Evolutionary conservation across 1,140 invertebrate species (phyloP).

Genomic region (Fragariocoptes setiger): DNA sequence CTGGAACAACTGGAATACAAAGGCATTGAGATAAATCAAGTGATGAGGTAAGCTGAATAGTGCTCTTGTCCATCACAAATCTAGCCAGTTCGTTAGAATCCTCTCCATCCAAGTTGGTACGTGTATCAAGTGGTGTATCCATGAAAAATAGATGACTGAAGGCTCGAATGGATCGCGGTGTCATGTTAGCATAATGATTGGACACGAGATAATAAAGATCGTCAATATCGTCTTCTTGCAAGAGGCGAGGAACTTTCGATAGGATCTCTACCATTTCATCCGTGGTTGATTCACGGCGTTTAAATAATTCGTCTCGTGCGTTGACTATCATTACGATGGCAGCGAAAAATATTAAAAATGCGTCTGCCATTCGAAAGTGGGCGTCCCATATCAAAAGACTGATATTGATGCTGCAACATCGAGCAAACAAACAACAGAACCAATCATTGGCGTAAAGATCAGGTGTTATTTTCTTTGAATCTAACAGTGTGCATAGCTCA

Average conservation of each 20-base stretch:
- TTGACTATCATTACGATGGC: slow-evolving; percentile 80
- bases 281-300: slow-evolving; percentile 37
- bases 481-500: slow-evolving; percentile 74
- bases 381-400: slow-evolving; percentile 81
- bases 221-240: slow-evolving; percentile 71
- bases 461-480: slow-evolving; percentile 71
- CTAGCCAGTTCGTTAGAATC: not conserved
- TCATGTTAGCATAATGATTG: slow-evolving; percentile 67
- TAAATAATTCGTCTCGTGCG: slow-evolving; percentile 57
- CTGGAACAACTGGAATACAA: slow-evolving; percentile 59
- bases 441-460: slow-evolving; percentile 62
- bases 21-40: slow-evolving; percentile 37
- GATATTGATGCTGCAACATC: slow-evolving; percentile 47
- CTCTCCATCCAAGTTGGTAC: not conserved
- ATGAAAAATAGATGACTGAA: slow-evolving; percentile 7
- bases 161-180: slow-evolving; percentile 33
- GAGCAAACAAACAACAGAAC: slow-evolving; percentile 66
- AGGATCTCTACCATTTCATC: slow-evolving; percentile 37
- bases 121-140: not conserved
- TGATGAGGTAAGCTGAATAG: slow-evolving; percentile 8
- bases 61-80: not conserved
- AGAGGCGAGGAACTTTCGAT: slow-evolving; percentile 37
- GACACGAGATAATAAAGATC: slow-evolving; percentile 72
- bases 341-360: slow-evolving; percentile 81
- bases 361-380: slow-evolving; percentile 82